phyloP scores from a whole-genome alignment of 1,140 invertebrate species.

The Globodera rostochiensis region DNA sequence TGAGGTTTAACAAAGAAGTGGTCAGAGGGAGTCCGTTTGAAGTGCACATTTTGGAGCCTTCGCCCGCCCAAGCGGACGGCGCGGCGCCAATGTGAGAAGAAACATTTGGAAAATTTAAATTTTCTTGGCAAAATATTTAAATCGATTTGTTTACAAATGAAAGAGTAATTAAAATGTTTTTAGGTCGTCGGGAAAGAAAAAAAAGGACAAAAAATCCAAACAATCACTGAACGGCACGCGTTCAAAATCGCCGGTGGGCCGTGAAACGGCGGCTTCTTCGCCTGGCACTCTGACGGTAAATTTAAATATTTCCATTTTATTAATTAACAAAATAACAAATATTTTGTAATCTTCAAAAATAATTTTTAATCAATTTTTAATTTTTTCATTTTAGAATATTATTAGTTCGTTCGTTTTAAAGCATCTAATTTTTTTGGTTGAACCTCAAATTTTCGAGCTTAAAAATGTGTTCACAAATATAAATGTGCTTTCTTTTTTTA shows the following conservation, averaged over 20 bases:
- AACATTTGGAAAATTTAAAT: not conserved
- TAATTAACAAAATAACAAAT: too few relatives aligned
- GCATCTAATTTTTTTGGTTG: not conserved
- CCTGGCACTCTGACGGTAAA: constrained; percentile 70
- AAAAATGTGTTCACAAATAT: too few relatives aligned
- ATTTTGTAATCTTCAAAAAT: too few relatives aligned
- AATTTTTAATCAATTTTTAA: too few relatives aligned
- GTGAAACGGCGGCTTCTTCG: constrained; percentile 76
- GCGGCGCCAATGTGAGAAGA: not conserved
- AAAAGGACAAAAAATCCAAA: constrained; percentile 54
- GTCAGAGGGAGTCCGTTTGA: constrained; percentile 65
- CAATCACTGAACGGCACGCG: constrained; percentile 35
- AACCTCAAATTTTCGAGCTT: too few relatives aligned
- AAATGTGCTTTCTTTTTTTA: too few relatives aligned
- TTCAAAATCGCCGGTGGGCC: constrained; percentile 83
- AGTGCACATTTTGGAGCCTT: constrained; percentile 55
- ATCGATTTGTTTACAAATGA: not conserved
- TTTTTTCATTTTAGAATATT: too few relatives aligned
- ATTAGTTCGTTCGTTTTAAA: too few relatives aligned
- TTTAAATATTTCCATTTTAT: too few relatives aligned
- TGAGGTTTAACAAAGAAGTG: constrained; percentile 67
- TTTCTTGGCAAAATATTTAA: not conserved
- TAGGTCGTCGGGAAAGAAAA: constrained; percentile 50
- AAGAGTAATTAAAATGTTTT: too few relatives aligned
- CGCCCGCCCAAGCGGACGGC: not conserved